These are phyloP conservation scores for Tiphia femorata DNA, from an alignment of 2,888 invertebrate species.

Conservation along the genomic window DNA sequence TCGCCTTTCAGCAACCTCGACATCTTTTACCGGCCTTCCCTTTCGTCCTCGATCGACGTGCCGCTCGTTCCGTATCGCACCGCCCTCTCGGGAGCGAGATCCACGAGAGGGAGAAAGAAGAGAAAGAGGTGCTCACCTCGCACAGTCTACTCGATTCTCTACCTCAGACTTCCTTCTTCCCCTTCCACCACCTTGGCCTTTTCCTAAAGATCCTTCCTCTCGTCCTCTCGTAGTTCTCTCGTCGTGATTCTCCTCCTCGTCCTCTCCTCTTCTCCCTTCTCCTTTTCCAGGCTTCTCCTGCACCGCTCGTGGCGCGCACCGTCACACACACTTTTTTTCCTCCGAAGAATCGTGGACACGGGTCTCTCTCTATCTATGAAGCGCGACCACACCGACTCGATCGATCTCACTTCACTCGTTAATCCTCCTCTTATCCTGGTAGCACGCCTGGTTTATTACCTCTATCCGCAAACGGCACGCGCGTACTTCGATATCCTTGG, in stretches of 20 bases:
- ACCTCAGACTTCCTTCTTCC: too few species aligned
- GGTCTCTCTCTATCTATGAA: not conserved
- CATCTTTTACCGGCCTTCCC: conserved; percentile 40
- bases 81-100: not conserved
- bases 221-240: not conserved
- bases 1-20: conserved; percentile 48
- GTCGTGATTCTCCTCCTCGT: not conserved
- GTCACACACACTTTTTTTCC: not conserved
- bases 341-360: not conserved
- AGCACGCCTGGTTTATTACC: too few species aligned
- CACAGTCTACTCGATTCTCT: too few species aligned
- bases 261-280: conserved; percentile 2
- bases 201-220: too few species aligned
- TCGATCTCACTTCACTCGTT: not conserved
- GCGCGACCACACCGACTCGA: not conserved
- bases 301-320: not conserved
- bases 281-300: not conserved
- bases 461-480: too few species aligned
- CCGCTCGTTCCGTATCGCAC: not conserved
- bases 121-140: too few species aligned
- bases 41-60: conserved; percentile 4
- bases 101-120: too few species aligned
- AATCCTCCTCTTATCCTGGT: too few species aligned
- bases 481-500: too few species aligned
- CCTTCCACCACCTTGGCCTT: too few species aligned